A percentile compares a stretch with the other conserved stretches of the same genome.
These are phyloP conservation scores for Heteropelma amictum DNA, from an alignment of 2,888 invertebrate genomes.

Conservation along the genomic window DNA sequence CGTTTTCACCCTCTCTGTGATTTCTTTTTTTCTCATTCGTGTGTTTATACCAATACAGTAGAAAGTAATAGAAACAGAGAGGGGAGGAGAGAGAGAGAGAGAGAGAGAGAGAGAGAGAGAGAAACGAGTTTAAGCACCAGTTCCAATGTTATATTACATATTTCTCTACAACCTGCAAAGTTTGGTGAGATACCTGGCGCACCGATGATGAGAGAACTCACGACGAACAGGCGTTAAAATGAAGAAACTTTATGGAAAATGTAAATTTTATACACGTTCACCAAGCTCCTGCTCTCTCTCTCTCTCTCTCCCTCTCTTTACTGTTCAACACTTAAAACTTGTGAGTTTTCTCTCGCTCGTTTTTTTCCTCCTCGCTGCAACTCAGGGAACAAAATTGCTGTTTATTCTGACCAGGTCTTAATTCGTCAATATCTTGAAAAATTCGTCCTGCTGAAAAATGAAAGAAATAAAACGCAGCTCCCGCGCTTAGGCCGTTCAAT, in stretches of 20 bases:
- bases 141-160: slow-evolving; percentile 45
- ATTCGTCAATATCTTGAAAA: no score
- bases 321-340: not conserved
- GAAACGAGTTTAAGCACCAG: not conserved
- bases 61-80: slow-evolving; percentile 12
- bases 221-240: slow-evolving; percentile 28
- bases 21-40: not conserved
- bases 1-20: not conserved
- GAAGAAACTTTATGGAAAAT: slow-evolving; percentile 42
- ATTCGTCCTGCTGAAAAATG: no score
- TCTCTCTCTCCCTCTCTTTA: not conserved
- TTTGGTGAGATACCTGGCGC: not conserved
- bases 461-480: no score
- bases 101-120: not conserved
- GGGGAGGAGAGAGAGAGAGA: not conserved
- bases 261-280: slow-evolving; percentile 23
- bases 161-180: slow-evolving; percentile 53
- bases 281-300: not conserved
- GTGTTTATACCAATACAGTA: slow-evolving; percentile 18
- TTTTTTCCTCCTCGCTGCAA: not conserved
- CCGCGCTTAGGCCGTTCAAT: no score
- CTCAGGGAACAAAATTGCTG: not conserved
- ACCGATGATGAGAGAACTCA: slow-evolving; percentile 26
- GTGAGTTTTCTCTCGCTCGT: not conserved
- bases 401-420: no score